Evolutionary conservation across 2,888 invertebrate species (phyloP).

Genomic region (Leptarthrus brevirostris): DNA sequence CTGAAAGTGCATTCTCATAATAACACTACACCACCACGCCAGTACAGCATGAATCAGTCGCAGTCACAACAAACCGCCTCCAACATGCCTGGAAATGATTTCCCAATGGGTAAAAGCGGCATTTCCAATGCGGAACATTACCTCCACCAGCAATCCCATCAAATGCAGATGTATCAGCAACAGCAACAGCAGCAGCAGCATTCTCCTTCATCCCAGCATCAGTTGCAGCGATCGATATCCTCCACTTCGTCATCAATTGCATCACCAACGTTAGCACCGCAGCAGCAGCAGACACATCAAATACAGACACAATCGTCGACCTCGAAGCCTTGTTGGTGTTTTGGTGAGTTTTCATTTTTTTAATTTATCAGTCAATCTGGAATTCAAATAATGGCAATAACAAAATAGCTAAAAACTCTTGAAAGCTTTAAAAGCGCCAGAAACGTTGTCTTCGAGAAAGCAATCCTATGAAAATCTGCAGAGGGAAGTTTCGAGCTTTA

Average conservation of each 20-base stretch:
- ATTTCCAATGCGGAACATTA: slow-evolving; percentile 32
- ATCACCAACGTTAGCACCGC: slow-evolving; percentile 55
- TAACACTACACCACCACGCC: neutral
- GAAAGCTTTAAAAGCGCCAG: neutral
- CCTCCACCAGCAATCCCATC: slow-evolving; percentile 38
- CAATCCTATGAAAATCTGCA: slow-evolving; percentile 34
- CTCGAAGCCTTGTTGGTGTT: slow-evolving; percentile 66
- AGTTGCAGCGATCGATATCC: slow-evolving; percentile 59
- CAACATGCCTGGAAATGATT: neutral
- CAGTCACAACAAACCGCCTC: slow-evolving; percentile 25
- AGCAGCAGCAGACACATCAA: slow-evolving; percentile 23
- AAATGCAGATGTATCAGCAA: slow-evolving; percentile 57
- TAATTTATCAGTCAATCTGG: neutral
- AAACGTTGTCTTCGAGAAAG: slow-evolving; percentile 5
- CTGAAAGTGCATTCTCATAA: slow-evolving; percentile 27
- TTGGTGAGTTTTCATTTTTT: slow-evolving; percentile 63
- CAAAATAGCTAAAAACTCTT: neutral
- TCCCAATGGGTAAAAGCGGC: neutral
- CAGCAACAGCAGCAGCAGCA: slow-evolving; percentile 55
- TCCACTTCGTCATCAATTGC: slow-evolving; percentile 58
- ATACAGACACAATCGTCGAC: slow-evolving; percentile 53
- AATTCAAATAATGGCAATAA: neutral
- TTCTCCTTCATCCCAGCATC: slow-evolving; percentile 55
- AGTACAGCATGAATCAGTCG: slow-evolving; percentile 41
- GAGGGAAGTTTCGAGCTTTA: slow-evolving; percentile 18